Evolutionary conservation across 2,113 vertebrate genomes (phyloP), one percentile per base, ranked within the genome.

Genomic region (Triplophysa dalaica): DNA sequence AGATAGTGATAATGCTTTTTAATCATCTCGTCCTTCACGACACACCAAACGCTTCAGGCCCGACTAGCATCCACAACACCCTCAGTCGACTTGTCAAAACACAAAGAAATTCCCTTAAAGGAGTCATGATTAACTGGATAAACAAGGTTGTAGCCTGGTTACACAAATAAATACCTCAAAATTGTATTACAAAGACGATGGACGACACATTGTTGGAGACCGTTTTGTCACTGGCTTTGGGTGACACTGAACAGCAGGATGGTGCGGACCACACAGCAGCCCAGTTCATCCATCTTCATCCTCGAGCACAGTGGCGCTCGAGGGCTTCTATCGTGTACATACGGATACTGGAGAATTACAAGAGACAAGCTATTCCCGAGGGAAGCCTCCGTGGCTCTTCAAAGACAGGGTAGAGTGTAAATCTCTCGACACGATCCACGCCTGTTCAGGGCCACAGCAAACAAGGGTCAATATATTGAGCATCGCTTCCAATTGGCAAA

Each of bases 141-240:
- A 80, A 80, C 77, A 79, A 78, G 19, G 22, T 77, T 69, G 66
- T 50, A 66, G 67, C 64, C 64, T 65, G 33, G 74, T 65, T 70
- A 80, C 60, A 43, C 33, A 70, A 77, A 65, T 41, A 16, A 17
- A 21, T 68, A 21, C 41, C 11, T 16, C 19, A 58, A 17, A 65
- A 48, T 66, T 82, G 19, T n/a, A 54, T 69, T 45, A 60, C 26
- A 69, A 64, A 69, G 63, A 43, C 52, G 75, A 4, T 56, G 17
- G 17, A 50, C 3, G 14, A 41, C 68, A 79, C 41, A 24, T 63
- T 19, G 48, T 45, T 19, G 17, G 63, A n/a, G 77, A 54, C 21
- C 63, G 41, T 79, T 81, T 80, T 87, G 78, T 77, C 85, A 86
- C 85, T 81, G 82, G 75, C 68, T 79, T 52, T 56, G 74, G 9